Conservation (phyloP, 2,113 vertebrate species). For the Tragelaphus strepsiceros region DNA sequence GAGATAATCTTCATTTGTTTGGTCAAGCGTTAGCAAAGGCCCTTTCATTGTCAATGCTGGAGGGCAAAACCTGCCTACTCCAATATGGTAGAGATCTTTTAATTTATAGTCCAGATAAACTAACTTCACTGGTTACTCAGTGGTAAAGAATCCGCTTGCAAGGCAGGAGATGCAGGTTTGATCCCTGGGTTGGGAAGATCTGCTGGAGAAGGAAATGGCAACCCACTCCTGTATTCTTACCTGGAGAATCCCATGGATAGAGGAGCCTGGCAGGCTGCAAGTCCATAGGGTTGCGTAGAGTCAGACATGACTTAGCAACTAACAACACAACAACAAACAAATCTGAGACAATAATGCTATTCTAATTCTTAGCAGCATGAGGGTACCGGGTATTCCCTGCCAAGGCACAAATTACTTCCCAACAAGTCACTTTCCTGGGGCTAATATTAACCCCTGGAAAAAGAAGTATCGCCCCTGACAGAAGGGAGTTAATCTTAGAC, state of each 20-base stretch:
- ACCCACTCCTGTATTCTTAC: not conserved
- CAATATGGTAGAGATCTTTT: not conserved
- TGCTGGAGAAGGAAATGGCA: not conserved
- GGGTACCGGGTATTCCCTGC: not conserved
- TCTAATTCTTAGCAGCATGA: not conserved
- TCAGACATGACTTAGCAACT: not conserved
- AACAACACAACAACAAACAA: not conserved
- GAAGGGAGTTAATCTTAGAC: not conserved
- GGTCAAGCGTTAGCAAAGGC: not conserved
- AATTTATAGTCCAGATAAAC: not conserved
- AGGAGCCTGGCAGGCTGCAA: accelerated
- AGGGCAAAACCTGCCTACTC: not conserved
- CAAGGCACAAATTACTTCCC: not conserved
- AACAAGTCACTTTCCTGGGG: not conserved
- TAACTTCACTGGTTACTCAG: not conserved
- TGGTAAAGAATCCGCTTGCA: not conserved
- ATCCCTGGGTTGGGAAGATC: not conserved
- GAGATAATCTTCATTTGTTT: not conserved
- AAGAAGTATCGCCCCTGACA: accelerated
- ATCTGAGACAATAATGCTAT: not conserved
- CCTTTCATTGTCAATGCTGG: not conserved
- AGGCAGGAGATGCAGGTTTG: not conserved
- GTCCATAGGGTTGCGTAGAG: not conserved
- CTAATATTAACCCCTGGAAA: not conserved
- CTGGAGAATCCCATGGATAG: not conserved